Evolutionary conservation across 35 echinoderm and acorn worm genomes (phyloP), one percentile per base, ranked within the genome.

Genomic region (Ptychodera flava): DNA sequence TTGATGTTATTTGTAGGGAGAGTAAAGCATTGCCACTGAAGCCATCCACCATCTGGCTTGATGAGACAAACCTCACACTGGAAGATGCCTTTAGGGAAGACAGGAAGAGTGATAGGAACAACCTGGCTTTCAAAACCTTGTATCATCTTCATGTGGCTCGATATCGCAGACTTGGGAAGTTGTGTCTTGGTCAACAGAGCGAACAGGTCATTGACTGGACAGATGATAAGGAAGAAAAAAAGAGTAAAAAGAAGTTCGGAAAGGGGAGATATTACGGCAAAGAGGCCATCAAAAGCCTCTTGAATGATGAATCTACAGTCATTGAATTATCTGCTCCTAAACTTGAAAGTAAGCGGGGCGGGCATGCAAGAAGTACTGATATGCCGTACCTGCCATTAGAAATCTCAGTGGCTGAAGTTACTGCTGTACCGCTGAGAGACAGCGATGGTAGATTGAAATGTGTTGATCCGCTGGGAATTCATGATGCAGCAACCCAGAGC

Each of bases 101-200:
- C 84, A 84, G 78, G 14, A 94, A 92, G 81, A 30, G 84, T 34
- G 90, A 99, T 77, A 78, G 76, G 79, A 94, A 92, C 86, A 99
- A 99, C 31, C 86, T 99, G 0, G 87, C 92, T 84, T 94, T 99
- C 77, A 87, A 99, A 33, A 88, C 85, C 34, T 82, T 99, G 14
- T 81, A 99, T 85, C 92, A 88, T 77, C 92, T 87, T 28, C 92
- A 99, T 83, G 80, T 85, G 6, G 96, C 93, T 16, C 88, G 90
- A 28, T 99, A 99, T 80, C 79, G 75, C 78, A 33, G 89, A 77
- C 88, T 99, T 33, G 96, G 96, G 32, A 87, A 85, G 64, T 90
- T 90, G 1, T 99, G 92, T 84, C 88, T 99, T 34, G 96, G 96
- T 28, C 82, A 90, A 32, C 31, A 34, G 76, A 38, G 33, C 10